Percentiles rank a stretch among this genome's conserved stretches.
These are phyloP conservation scores for Emberiza fucata DNA, from an alignment of 2,113 vertebrate genomes.

Conservation along the genomic window DNA sequence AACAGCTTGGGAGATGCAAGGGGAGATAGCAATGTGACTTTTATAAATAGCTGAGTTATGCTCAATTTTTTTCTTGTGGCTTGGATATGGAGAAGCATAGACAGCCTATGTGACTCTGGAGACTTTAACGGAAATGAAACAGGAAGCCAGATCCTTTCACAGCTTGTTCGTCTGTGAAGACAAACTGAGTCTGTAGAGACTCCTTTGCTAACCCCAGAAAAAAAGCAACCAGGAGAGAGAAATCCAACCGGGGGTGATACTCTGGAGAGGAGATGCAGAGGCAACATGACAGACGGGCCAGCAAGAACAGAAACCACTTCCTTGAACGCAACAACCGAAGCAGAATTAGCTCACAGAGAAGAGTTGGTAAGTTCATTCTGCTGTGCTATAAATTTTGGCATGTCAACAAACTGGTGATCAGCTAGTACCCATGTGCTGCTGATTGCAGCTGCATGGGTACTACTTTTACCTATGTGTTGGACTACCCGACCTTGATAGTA, in stretches of 20 bases:
- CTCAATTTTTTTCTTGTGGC: neutral
- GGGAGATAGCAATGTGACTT: neutral
- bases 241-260: neutral
- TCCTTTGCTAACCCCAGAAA: neutral
- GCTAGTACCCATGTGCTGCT: neutral
- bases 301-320: neutral
- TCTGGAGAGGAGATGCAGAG: neutral
- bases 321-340: neutral
- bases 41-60: conserved; percentile 21
- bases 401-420: neutral
- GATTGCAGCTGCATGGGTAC: neutral
- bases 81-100: neutral
- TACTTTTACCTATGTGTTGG: neutral
- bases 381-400: neutral
- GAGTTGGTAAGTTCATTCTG: neutral
- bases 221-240: neutral
- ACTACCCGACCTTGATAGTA: neutral
- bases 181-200: neutral
- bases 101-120: neutral
- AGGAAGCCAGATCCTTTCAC: conserved; percentile 50
- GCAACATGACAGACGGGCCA: neutral
- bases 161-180: conserved; percentile 3
- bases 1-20: neutral
- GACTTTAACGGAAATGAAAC: conserved; percentile 43
- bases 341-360: neutral